Conservation (phyloP, 1,140 invertebrate species). For the Neodiprion lecontei region DNA sequence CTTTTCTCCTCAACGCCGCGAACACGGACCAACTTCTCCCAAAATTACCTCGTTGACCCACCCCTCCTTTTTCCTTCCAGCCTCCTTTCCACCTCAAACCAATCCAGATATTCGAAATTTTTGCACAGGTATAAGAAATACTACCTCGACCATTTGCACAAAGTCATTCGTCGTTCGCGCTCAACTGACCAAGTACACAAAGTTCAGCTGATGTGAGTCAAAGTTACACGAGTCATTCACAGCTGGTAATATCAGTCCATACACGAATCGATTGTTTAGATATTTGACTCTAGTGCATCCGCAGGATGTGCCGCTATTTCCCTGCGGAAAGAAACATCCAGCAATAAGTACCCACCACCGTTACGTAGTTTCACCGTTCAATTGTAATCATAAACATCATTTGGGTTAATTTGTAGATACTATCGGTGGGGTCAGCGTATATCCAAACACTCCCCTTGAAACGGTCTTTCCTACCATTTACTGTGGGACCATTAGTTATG, state of each 20-base stretch:
- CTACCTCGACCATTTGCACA: slow-evolving; percentile 44
- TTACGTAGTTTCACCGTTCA: background rate
- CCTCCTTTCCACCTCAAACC: too few relatives aligned
- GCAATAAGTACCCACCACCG: slow-evolving; percentile 11
- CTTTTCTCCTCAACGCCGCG: background rate
- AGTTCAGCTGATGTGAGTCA: slow-evolving; percentile 46
- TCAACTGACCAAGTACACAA: slow-evolving; percentile 30
- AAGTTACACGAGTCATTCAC: slow-evolving; percentile 47
- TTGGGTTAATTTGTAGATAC: background rate
- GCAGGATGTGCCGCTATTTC: background rate
- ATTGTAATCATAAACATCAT: background rate
- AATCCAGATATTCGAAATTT: too few relatives aligned
- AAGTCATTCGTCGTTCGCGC: slow-evolving; percentile 52
- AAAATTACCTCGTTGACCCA: background rate
- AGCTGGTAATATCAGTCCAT: slow-evolving; percentile 22
- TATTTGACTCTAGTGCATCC: slow-evolving; percentile 35
- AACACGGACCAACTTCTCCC: background rate
- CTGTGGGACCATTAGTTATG: background rate
- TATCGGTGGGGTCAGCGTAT: background rate
- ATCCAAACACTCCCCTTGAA: background rate
- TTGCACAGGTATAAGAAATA: too few relatives aligned
- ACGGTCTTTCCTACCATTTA: background rate
- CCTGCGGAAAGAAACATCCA: background rate
- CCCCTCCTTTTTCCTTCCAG: too few relatives aligned
- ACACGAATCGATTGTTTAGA: slow-evolving; percentile 13